Conservation (phyloP, 2,113 vertebrate genomes). For the Perca schrenkii region DNA sequence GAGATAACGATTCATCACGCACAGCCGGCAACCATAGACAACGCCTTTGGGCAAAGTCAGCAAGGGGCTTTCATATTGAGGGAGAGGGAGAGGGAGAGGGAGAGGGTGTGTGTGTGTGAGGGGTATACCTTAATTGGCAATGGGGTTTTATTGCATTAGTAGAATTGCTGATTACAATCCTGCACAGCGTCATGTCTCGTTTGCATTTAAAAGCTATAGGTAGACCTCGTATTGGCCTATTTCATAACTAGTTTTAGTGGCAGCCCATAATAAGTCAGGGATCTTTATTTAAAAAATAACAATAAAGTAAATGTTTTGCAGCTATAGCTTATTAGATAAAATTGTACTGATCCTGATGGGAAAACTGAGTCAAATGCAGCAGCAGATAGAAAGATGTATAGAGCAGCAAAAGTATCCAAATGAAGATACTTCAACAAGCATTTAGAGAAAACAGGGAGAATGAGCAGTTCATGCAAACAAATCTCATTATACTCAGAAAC, state of each 20-base stretch:
- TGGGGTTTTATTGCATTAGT: constrained; percentile 73
- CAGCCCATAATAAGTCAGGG: constrained; percentile 37
- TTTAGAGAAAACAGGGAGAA: neutral
- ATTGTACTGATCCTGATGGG: constrained; percentile 43
- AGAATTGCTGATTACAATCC: constrained; percentile 73
- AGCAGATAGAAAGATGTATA: constrained; percentile 23
- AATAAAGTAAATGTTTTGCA: constrained; percentile 41
- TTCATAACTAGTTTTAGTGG: constrained; percentile 19
- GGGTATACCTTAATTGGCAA: constrained; percentile 64
- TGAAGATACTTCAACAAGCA: constrained; percentile 29
- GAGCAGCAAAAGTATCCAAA: neutral
- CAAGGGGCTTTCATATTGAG: constrained; percentile 75
- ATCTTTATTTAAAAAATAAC: constrained; percentile 49
- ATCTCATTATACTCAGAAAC: neutral
- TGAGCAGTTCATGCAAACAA: neutral
- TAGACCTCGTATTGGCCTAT: constrained; percentile 40
- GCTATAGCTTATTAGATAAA: constrained; percentile 49
- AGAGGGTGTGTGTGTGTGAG: neutral
- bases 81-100: constrained; percentile 11
- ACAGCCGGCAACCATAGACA: constrained; percentile 80
- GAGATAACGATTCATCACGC: constrained; percentile 87
- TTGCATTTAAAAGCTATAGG: constrained; percentile 43
- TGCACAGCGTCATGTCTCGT: constrained; percentile 46
- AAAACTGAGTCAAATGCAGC: constrained; percentile 21
- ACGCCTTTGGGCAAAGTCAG: constrained; percentile 80